phyloP scores from a whole-genome alignment of 1,140 invertebrate species.

The Drosophila ironensis region DNA sequence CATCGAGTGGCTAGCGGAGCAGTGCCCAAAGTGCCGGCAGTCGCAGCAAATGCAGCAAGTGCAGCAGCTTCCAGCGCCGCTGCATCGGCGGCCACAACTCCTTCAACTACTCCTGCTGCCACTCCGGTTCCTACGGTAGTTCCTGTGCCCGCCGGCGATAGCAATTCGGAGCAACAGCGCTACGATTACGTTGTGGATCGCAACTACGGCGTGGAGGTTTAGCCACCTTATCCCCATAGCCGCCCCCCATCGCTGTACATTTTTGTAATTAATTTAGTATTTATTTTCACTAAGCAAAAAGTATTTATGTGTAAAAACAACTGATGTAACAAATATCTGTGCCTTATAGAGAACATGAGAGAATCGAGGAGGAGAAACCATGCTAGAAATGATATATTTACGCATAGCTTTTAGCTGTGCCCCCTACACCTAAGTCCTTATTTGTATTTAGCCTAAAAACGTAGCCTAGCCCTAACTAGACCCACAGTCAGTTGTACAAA shows the following conservation, averaged over 20 bases:
- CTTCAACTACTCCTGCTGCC: constrained; percentile 1
- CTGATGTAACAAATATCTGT: constrained; percentile 80
- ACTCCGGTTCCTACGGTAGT: not conserved
- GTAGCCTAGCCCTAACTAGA: constrained; percentile 30
- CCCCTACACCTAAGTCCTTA: constrained; percentile 20
- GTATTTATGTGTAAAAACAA: constrained; percentile 79
- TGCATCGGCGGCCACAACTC: constrained; percentile 2
- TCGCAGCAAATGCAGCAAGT: not conserved
- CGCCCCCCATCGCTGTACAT: constrained; percentile 65
- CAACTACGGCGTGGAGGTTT: constrained; percentile 87
- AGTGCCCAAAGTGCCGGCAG: constrained; percentile 36
- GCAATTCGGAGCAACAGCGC: constrained; percentile 83
- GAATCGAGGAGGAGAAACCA: constrained; percentile 42
- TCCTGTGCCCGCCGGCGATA: constrained; percentile 50
- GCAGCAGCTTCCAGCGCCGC: constrained; percentile 1
- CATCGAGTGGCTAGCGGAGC: constrained; percentile 41
- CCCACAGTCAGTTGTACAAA: constrained; percentile 70
- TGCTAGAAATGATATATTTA: constrained; percentile 62
- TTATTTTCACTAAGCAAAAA: constrained; percentile 71
- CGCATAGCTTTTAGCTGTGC: constrained; percentile 47
- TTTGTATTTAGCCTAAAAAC: constrained; percentile 11
- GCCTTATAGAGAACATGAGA: constrained; percentile 69
- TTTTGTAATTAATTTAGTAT: constrained; percentile 77
- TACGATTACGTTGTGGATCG: constrained; percentile 88
- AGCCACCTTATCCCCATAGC: constrained; percentile 27